phyloP scores from a whole-genome alignment of 2,888 invertebrate species.

The Perdita meconis region DNA sequence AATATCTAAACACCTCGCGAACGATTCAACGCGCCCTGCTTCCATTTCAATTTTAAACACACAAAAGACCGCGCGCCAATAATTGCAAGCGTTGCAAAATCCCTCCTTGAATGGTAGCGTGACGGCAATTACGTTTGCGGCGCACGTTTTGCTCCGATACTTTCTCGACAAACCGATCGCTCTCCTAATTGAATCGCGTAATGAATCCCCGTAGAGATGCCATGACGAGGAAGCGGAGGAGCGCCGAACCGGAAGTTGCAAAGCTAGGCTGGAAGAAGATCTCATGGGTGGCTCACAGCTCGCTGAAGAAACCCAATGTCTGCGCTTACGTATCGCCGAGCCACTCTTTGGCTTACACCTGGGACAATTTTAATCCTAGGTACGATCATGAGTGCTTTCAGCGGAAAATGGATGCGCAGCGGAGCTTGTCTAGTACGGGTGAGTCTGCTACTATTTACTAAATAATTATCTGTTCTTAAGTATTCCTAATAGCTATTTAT shows the following conservation, averaged over 20 bases:
- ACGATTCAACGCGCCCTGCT: background rate
- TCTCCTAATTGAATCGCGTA: constrained; percentile 29
- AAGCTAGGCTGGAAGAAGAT: constrained; percentile 8
- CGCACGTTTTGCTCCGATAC: constrained; percentile 14
- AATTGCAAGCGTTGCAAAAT: background rate
- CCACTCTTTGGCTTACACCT: constrained; percentile 41
- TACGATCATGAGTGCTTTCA: background rate
- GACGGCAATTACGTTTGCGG: background rate
- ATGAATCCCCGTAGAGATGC: constrained; percentile 31
- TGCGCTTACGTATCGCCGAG: constrained; percentile 44
- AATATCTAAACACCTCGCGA: background rate
- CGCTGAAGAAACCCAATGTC: constrained; percentile 33
- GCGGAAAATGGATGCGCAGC: background rate
- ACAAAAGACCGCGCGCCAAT: background rate
- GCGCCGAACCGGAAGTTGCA: constrained; percentile 34
- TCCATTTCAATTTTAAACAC: background rate
- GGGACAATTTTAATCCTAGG: background rate
- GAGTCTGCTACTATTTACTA: background rate
- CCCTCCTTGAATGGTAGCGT: constrained; percentile 12
- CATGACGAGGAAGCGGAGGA: constrained; percentile 65
- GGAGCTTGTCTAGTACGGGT: background rate
- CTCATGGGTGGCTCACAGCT: constrained; percentile 10
- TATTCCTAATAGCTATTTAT: too few species aligned
- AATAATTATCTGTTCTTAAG: too few species aligned
- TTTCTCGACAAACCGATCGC: constrained; percentile 27